Evolutionary conservation across 2,797 vertebrate species (phyloP), one percentile per base, ranked within the genome.

Genomic region (Parambassis ranga): DNA sequence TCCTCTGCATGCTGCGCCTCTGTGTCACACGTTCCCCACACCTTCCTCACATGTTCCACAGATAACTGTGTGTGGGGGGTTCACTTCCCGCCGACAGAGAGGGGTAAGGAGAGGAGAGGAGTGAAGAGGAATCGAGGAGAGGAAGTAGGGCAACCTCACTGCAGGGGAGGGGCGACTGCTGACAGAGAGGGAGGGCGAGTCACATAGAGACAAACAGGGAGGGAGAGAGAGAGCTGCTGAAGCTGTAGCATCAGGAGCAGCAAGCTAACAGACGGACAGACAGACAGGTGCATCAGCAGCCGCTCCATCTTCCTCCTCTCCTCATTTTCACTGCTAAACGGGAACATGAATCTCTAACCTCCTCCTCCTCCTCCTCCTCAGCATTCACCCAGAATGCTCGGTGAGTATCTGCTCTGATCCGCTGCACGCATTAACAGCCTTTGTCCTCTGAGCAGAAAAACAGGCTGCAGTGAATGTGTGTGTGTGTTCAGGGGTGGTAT

Each of bases 71-170:
- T n/a, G n/a, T n/a, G n/a, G n/a, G n/a, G n/a, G n/a, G n/a, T n/a
- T n/a, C n/a, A n/a, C n/a, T n/a, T n/a, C n/a, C n/a, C n/a, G n/a
- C n/a, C n/a, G n/a, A n/a, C n/a, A 10, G 48, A 6, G 28, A 14
- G 22, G 38, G 20, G 20, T 35, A 10, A 4, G 31, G 19, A 33
- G n/a, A 7, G 7, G 15, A 47, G 15, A 26, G 24, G 23, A 10
- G 24, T 41, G 31, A 19, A 14, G 51, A 20, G 7, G 3, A 49
- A 53, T 32, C 14, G 46, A 56, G 66, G 73, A 30, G 37, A 62
- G 81, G 81, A 79, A 81, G 65, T 83, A 87, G 87, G 85, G 69
- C 85, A 84, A 70, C 71, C 43, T 77, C 77, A 35, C 82, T 72
- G 81, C 75, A 85, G 81, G 83, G 85, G 85, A 80, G 85, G 87